phyloP scores from a whole-genome alignment of 2,888 invertebrate genomes.

The Melipona bicolor region DNA sequence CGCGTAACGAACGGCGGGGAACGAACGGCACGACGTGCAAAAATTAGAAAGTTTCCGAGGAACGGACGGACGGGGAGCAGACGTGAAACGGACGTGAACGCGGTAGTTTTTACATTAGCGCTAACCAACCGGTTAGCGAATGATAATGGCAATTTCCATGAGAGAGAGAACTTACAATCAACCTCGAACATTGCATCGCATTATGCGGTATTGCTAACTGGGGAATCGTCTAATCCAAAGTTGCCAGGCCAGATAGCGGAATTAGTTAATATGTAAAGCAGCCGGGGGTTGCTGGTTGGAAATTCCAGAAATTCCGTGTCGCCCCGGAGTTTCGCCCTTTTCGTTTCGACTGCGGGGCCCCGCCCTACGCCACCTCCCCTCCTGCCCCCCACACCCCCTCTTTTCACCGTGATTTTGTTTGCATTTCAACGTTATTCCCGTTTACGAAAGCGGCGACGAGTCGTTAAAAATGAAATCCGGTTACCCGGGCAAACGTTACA shows the following conservation, averaged over 20 bases:
- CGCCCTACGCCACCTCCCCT: not conserved
- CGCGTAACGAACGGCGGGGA: not conserved
- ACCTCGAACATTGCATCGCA: constrained; percentile 51
- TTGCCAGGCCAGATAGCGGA: constrained; percentile 62
- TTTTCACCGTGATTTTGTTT: constrained; percentile 55
- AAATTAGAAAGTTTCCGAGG: not conserved
- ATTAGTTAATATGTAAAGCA: constrained; percentile 73
- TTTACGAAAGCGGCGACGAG: constrained; percentile 22
- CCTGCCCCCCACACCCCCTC: not conserved
- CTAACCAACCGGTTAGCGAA: constrained; percentile 52
- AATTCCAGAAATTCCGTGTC: constrained; percentile 64
- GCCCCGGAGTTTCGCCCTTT: constrained; percentile 39
- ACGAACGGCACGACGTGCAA: not conserved
- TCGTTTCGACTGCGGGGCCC: constrained; percentile 30
- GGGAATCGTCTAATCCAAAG: constrained; percentile 72
- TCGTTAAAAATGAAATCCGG: constrained; percentile 51
- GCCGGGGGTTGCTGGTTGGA: constrained; percentile 42
- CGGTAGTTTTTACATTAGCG: constrained; percentile 12
- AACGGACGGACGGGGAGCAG: not conserved
- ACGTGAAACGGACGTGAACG: too few relatives aligned
- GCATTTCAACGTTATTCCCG: constrained; percentile 54
- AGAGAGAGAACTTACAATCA: constrained; percentile 59
- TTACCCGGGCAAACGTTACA: constrained; percentile 38
- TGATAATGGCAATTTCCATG: constrained; percentile 42
- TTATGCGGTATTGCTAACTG: constrained; percentile 68